These are phyloP conservation scores for Cynopterus brachyotis DNA, from an alignment of 2,113 vertebrate species.

Conservation along the genomic window DNA sequence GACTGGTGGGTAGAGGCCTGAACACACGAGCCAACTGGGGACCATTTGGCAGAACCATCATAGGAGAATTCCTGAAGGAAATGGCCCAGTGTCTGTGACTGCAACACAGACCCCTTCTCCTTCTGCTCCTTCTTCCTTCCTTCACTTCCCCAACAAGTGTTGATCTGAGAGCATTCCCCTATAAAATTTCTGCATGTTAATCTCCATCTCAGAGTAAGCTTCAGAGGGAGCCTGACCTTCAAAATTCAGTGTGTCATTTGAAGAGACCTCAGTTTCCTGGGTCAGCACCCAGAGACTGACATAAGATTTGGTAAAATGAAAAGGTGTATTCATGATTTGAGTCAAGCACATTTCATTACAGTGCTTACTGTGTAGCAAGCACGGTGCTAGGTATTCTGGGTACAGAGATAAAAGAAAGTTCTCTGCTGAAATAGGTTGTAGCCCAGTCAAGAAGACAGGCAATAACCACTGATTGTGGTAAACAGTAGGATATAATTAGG, in stretches of 20 bases:
- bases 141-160: background rate
- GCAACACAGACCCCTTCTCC: background rate
- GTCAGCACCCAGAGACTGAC: background rate
- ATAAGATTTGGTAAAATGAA: background rate
- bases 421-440: background rate
- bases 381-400: background rate
- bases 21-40: fast-evolving
- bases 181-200: background rate
- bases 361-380: background rate
- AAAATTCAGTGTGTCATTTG: background rate
- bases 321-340: background rate
- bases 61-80: background rate
- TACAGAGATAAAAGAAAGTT: background rate
- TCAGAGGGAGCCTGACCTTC: background rate
- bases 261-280: background rate
- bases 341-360: background rate
- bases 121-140: background rate
- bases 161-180: fast-evolving
- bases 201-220: background rate
- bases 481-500: background rate
- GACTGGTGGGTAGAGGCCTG: background rate
- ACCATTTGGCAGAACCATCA: background rate
- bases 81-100: background rate
- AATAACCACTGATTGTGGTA: background rate
- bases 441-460: background rate